Conservation (phyloP, 2,888 invertebrate genomes). For the Amblyteles armatorius region DNA sequence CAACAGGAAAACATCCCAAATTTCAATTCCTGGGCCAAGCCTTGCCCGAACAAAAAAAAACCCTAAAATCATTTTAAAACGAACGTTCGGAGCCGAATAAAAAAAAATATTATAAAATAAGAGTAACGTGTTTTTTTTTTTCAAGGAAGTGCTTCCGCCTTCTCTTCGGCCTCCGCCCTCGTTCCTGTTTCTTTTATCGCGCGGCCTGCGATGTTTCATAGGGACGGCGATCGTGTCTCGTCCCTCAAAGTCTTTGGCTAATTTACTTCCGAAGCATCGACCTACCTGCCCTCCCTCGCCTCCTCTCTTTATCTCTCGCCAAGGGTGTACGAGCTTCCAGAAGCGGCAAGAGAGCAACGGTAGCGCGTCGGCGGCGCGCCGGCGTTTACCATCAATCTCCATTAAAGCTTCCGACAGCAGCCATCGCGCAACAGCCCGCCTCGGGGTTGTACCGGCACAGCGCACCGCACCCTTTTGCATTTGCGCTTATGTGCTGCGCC, state of each 20-base stretch:
- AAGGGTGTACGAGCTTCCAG: slow-evolving; percentile 10
- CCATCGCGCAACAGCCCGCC: slow-evolving; percentile 70
- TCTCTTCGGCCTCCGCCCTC: neutral
- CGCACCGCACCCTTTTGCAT: slow-evolving; percentile 69
- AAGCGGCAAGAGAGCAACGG: slow-evolving; percentile 50
- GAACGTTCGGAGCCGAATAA: too few relatives aligned
- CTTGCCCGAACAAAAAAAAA: too few relatives aligned
- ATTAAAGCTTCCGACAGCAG: slow-evolving; percentile 81
- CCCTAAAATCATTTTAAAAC: too few relatives aligned
- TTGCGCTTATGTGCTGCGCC: slow-evolving; percentile 70
- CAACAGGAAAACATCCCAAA: too few relatives aligned
- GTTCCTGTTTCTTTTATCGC: neutral
- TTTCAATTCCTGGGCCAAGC: too few relatives aligned
- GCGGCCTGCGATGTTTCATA: slow-evolving; percentile 33
- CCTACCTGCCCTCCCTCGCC: slow-evolving; percentile 47
- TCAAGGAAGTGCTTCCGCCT: neutral
- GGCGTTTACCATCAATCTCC: slow-evolving; percentile 79
- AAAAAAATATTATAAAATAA: too few relatives aligned
- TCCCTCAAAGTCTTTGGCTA: slow-evolving; percentile 61
- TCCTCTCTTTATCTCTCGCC: neutral
- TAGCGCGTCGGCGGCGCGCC: slow-evolving; percentile 62
- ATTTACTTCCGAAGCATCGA: slow-evolving; percentile 76
- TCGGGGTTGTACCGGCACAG: slow-evolving; percentile 62
- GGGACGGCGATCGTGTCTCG: slow-evolving; percentile 31
- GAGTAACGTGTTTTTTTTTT: too few relatives aligned